Conservation (phyloP, 2,113 vertebrate genomes). For the Eidolon helvum region DNA sequence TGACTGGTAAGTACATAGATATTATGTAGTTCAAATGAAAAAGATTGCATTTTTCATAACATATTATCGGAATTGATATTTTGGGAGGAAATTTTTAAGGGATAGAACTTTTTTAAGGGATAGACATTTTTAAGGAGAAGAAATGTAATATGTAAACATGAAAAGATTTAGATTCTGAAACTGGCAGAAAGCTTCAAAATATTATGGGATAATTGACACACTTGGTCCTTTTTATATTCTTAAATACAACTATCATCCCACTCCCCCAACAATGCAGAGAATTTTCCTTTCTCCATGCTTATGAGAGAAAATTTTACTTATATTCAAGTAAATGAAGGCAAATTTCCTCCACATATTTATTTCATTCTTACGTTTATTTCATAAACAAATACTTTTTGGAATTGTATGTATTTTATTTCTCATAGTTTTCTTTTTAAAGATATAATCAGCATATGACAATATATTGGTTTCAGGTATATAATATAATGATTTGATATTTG, state of each 20-base stretch:
- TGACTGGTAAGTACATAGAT: background rate
- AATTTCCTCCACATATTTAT: background rate
- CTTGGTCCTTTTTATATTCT: background rate
- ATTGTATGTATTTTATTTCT: background rate
- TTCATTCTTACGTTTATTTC: background rate
- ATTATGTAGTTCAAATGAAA: conserved; percentile 11
- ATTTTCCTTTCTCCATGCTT: background rate
- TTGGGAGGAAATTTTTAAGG: conserved; percentile 27
- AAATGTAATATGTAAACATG: conserved; percentile 13
- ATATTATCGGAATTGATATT: conserved; percentile 33
- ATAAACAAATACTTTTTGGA: background rate
- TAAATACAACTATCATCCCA: background rate
- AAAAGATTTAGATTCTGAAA: conserved; percentile 27
- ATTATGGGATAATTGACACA: background rate
- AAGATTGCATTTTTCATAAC: background rate
- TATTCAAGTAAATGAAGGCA: background rate
- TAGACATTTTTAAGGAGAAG: conserved; percentile 1
- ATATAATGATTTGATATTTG: background rate
- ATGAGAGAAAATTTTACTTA: background rate
- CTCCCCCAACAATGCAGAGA: background rate
- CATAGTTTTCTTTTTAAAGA: background rate
- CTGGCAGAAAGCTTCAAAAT: background rate
- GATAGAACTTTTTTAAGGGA: conserved; percentile 36
- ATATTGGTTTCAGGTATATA: background rate
- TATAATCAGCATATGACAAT: background rate